Evolutionary conservation across 1,140 invertebrate genomes (phyloP).

Genomic region (Elymnias hypermnestra): DNA sequence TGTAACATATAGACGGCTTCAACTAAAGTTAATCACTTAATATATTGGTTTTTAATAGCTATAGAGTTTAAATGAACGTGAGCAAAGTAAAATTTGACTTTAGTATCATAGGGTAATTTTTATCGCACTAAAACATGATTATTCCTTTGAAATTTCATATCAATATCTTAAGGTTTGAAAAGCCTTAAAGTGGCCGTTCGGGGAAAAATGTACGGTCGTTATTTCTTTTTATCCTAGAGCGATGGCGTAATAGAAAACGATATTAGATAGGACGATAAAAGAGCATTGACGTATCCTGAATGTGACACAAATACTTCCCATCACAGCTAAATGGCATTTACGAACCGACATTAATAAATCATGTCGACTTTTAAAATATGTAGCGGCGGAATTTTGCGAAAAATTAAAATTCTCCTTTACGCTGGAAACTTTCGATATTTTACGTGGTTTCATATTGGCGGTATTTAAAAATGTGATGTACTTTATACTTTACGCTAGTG

Average conservation of each 20-base stretch:
- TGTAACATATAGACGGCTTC: too few relatives aligned
- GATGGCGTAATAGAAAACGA: constrained; percentile 26
- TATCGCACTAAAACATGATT: too few relatives aligned
- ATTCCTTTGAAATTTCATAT: constrained; percentile 3
- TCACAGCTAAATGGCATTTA: constrained; percentile 46
- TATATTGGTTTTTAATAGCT: too few relatives aligned
- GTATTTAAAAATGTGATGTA: constrained; percentile 42
- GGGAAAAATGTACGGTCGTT: constrained; percentile 10
- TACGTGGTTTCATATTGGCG: constrained; percentile 50
- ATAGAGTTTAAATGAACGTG: too few relatives aligned
- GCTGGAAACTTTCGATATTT: constrained; percentile 53
- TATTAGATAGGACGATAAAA: constrained; percentile 33
- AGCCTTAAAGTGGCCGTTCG: constrained; percentile 10
- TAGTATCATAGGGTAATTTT: too few relatives aligned
- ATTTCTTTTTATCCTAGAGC: constrained; percentile 19
- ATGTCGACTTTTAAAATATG: constrained; percentile 55
- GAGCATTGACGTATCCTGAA: constrained; percentile 31
- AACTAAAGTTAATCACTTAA: too few relatives aligned
- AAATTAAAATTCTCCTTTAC: constrained; percentile 57
- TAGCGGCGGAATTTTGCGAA: constrained; percentile 46
- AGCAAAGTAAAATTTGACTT: too few relatives aligned
- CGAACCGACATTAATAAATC: constrained; percentile 53
- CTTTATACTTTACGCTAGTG: constrained; percentile 31
- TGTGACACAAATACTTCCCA: constrained; percentile 37
- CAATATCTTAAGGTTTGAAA: constrained; percentile 7